Evolutionary conservation across 2,113 vertebrate species (phyloP).

Genomic region (Penelope pileata): DNA sequence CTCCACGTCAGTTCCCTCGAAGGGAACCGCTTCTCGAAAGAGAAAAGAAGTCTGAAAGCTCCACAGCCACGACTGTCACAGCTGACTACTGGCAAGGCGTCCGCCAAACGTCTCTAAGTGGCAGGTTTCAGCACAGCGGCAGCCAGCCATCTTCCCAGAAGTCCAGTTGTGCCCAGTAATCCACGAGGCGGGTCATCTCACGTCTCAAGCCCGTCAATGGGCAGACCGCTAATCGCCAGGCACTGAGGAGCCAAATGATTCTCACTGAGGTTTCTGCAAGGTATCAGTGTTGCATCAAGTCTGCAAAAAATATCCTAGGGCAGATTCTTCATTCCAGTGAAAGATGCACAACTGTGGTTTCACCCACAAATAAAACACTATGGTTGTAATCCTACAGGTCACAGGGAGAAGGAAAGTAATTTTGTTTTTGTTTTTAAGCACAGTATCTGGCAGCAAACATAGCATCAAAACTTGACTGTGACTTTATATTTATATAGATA

Average conservation of each 20-base stretch:
- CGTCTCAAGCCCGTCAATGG: neutral
- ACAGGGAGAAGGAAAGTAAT: conserved; percentile 44
- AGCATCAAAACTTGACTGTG: conserved; percentile 65
- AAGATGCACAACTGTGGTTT: conserved; percentile 61
- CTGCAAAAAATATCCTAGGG: conserved; percentile 78
- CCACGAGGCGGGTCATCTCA: conserved; percentile 23
- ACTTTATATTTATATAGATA: conserved; percentile 77
- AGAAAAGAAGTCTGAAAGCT: conserved; percentile 54
- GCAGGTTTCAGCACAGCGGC: conserved; percentile 31
- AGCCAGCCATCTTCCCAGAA: conserved; percentile 36
- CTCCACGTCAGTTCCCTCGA: neutral
- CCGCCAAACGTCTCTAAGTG: conserved; percentile 31
- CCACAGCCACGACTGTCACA: conserved; percentile 70
- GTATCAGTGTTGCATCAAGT: conserved; percentile 68
- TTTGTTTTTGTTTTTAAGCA: conserved; percentile 60
- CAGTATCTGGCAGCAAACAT: conserved; percentile 75
- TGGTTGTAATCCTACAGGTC: conserved; percentile 74
- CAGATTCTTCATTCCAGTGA: conserved; percentile 75
- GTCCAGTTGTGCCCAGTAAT: conserved; percentile 67
- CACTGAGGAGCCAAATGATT: neutral
- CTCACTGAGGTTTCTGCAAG: conserved; percentile 28
- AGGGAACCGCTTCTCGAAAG: conserved; percentile 49
- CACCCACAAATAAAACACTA: conserved; percentile 74
- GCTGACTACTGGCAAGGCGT: conserved; percentile 60
- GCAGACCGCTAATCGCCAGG: conserved; percentile 1